Percentiles rank a stretch among this genome's conserved stretches.
Conservation (phyloP, 64 coral and sea anemone genomes). For the Pocillopora verrucosa region DNA sequence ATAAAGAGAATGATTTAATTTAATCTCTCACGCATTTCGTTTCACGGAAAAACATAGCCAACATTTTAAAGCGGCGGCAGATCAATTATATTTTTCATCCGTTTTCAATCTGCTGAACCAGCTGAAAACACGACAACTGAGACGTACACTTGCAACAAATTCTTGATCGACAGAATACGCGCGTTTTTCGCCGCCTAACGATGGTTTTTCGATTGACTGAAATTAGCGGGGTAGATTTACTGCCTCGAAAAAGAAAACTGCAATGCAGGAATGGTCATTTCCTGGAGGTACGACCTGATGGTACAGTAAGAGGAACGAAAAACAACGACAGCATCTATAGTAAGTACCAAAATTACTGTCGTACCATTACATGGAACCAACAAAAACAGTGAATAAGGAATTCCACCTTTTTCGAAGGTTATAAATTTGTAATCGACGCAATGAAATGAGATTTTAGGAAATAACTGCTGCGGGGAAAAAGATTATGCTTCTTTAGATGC, state of each 20-base stretch:
- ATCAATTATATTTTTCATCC: constrained; percentile 28
- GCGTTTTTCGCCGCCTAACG: not conserved
- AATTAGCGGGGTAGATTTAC: not conserved
- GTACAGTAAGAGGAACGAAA: constrained; percentile 24
- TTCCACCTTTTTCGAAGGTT: not conserved
- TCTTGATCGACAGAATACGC: not conserved
- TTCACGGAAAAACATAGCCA: not conserved
- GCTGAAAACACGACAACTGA: not conserved
- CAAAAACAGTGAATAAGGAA: not conserved
- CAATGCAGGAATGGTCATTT: constrained; percentile 36
- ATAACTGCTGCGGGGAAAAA: no score
- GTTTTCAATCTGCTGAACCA: not conserved
- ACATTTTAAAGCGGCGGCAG: not conserved
- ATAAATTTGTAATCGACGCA: not conserved
- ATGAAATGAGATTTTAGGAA: no score
- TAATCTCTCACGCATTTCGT: constrained; percentile 5
- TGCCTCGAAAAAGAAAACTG: constrained; percentile 28
- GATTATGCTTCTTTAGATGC: no score
- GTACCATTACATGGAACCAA: no score
- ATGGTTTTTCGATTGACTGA: constrained; percentile 27
- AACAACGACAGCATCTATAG: constrained; percentile 35
- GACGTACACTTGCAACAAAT: not conserved
- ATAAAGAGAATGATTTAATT: constrained; percentile 5
- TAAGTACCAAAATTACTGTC: not conserved
- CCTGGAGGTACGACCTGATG: constrained; percentile 29